Evolutionary conservation across 2,797 vertebrate genomes (phyloP).

Genomic region (Artibeus lituratus): DNA sequence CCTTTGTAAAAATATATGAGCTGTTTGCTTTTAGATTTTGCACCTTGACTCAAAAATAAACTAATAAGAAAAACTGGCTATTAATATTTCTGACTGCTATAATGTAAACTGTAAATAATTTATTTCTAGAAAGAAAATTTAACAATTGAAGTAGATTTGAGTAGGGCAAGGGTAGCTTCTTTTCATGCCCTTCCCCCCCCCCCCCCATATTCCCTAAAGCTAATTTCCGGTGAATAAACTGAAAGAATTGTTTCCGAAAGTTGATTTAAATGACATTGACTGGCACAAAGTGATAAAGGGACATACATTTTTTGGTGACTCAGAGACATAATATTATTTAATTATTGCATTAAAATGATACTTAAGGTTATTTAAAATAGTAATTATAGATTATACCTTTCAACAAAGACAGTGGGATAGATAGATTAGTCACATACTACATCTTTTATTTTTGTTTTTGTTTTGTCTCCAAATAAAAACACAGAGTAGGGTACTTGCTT

Average conservation of each 20-base stretch:
- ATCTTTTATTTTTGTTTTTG: not conserved
- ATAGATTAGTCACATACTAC: not conserved
- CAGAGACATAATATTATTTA: not conserved
- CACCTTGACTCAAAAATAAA: not conserved
- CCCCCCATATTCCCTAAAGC: not conserved
- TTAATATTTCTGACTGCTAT: not conserved
- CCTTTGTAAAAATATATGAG: conserved; percentile 42
- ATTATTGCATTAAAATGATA: not conserved
- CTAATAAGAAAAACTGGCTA: not conserved
- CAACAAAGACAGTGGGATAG: not conserved
- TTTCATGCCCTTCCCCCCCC: fast-evolving
- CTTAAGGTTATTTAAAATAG: not conserved
- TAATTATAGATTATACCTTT: not conserved
- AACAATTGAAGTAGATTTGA: not conserved
- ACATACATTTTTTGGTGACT: not conserved
- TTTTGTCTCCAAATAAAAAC: not conserved
- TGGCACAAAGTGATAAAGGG: not conserved
- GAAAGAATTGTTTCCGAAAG: not conserved
- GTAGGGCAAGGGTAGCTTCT: not conserved
- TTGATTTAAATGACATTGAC: not conserved
- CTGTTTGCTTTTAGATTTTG: conserved; percentile 16
- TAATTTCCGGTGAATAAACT: not conserved
- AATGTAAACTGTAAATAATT: not conserved
- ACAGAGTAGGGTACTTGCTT: not conserved
- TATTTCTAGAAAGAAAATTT: not conserved